Evolutionary conservation across 2,113 vertebrate genomes (phyloP), one percentile per base, ranked within the genome.

Genomic region (Mandrillus leucophaeus): DNA sequence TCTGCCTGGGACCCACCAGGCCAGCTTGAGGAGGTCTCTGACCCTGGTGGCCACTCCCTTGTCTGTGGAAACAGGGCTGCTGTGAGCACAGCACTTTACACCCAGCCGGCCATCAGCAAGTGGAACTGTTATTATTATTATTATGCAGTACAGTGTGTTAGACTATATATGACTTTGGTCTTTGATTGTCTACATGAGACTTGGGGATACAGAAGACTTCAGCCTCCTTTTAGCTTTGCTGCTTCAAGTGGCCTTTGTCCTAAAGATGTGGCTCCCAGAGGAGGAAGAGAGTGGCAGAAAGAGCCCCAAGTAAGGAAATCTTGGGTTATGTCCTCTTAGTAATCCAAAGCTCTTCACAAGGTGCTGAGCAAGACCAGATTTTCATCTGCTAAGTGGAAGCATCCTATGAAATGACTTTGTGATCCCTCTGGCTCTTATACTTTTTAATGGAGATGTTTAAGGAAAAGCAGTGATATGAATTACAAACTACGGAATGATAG

Each of bases 301-400:
- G 64, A 85, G 25, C 57, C 35, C 10, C 8, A 9, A 57, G 13
- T 35, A 75, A 88, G 50, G 18, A 59, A 64, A 52, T 45, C 55
- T 75, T 45, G 12, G n/a, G 7, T 89, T 92, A 14, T 35, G 30
- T 73, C 32, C 17, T 83, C 12, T n/a, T 48, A 8, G 0, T 4
- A 48, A 40, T 50, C 64, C 23, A 16, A 9, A 27, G 16, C 10
- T 90, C 8, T 35, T 20, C 16, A 0, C 0, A 0, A 25, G 22
- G 43, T 6, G 5, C 40, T 75, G 57, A 8, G 8, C 43, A 61
- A 27, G 72, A 10, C 40, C 84, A 72, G 55, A 68, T 38, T 52
- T 90, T 93, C 84, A 73, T 88, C 40, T 68, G 55, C 1, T 73
- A 57, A 6, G 8, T 16, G 23, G 80, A 89, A 88, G 40, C 52